Conservation (phyloP, 1,140 invertebrate genomes). For the Kradibia gibbosae region DNA sequence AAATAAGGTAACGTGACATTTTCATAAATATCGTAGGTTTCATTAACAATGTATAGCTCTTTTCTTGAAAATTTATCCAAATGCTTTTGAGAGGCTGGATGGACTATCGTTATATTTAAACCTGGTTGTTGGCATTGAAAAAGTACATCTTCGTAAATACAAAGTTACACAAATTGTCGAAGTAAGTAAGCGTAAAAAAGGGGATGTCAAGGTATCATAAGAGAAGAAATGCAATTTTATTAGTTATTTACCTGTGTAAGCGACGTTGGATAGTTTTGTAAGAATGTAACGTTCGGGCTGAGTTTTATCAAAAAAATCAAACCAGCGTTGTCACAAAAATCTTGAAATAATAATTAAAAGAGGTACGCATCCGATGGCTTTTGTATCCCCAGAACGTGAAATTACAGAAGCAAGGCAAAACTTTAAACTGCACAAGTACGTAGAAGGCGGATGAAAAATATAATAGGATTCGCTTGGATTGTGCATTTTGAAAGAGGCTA, state of each 20-base stretch:
- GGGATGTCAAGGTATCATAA: not conserved
- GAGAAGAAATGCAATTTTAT: not conserved
- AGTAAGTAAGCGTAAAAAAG: not conserved
- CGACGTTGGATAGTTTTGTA: not conserved
- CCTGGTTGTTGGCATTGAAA: conserved; percentile 70
- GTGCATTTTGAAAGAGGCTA: too few species aligned
- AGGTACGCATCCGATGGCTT: too few species aligned
- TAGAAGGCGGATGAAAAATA: too few species aligned
- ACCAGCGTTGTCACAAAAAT: too few species aligned
- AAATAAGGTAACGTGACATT: conserved; percentile 86
- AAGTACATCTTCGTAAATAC: not conserved
- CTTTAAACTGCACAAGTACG: too few species aligned
- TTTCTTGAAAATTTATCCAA: conserved; percentile 88
- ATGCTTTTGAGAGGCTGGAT: conserved; percentile 94
- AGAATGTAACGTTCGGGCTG: not conserved
- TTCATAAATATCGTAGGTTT: conserved; percentile 89
- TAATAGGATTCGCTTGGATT: too few species aligned
- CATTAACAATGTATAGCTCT: conserved; percentile 82
- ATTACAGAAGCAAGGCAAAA: too few species aligned
- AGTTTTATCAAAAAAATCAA: too few species aligned
- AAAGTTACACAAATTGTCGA: not conserved
- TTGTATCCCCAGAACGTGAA: too few species aligned
- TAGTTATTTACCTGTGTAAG: not conserved
- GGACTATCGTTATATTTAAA: conserved; percentile 88
- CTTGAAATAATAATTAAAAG: too few species aligned